These are phyloP conservation scores for Seira ritae DNA, from an alignment of 2,888 invertebrate species.

Conservation along the genomic window DNA sequence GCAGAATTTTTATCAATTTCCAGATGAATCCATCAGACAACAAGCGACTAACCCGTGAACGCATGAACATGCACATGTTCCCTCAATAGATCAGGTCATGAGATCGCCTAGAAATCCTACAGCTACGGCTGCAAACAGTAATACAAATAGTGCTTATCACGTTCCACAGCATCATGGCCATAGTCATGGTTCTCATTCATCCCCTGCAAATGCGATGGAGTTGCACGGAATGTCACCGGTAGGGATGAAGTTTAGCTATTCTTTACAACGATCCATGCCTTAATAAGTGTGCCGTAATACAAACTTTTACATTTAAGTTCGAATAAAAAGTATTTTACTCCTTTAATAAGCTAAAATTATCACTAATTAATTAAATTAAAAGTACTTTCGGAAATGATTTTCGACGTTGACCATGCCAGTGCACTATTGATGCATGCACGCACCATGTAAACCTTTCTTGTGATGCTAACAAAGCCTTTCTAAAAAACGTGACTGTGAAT, in stretches of 20 bases:
- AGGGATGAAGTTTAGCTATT: conserved; percentile 52
- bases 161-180: conserved; percentile 26
- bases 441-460: too few relatives aligned
- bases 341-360: too few relatives aligned
- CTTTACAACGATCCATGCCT: conserved; percentile 56
- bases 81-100: conserved; percentile 71
- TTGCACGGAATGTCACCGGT: conserved; percentile 50
- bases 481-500: too few relatives aligned
- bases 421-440: neutral
- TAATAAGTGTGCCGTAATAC: conserved; percentile 44
- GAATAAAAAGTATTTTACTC: too few relatives aligned
- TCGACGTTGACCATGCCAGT: too few relatives aligned
- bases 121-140: conserved; percentile 22
- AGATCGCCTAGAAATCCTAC: conserved; percentile 50
- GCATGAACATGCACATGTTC: conserved; percentile 76
- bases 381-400: too few relatives aligned
- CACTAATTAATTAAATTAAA: too few relatives aligned
- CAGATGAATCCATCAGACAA: conserved; percentile 52
- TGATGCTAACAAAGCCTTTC: too few relatives aligned
- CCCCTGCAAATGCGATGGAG: conserved; percentile 33
- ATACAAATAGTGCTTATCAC: conserved; percentile 28
- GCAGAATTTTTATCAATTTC: too few relatives aligned
- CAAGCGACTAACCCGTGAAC: conserved; percentile 75
- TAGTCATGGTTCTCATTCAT: conserved; percentile 39
- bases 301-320: too few relatives aligned